Conservation (phyloP, 35 echinoderm and acorn worm species). For the Nesometra sesokonis region DNA sequence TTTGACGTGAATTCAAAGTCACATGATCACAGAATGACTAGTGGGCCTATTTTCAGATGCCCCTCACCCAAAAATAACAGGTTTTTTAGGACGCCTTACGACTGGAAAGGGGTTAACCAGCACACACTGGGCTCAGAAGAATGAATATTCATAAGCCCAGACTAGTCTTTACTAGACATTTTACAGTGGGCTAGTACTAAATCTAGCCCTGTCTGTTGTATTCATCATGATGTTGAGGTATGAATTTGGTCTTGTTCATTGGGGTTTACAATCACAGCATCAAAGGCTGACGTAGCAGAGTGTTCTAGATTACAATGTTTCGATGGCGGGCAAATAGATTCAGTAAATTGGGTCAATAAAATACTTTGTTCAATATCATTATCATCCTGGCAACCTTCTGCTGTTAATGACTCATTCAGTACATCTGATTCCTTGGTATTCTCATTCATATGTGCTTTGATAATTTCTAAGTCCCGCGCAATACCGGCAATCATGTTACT, state of each 20-base stretch:
- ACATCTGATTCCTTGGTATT: neutral
- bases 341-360: neutral
- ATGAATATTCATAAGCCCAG: constrained; percentile 1
- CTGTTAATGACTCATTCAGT: neutral
- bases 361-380: neutral
- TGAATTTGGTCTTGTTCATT: no score
- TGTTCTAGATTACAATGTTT: neutral
- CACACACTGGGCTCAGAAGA: constrained; percentile 8
- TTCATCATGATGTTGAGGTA: no score
- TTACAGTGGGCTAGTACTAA: no score
- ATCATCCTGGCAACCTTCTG: neutral
- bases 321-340: neutral
- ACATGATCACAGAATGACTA: no score
- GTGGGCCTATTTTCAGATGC: no score
- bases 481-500: neutral
- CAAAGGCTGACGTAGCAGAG: neutral
- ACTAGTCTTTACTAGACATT: no score
- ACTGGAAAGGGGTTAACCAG: no score
- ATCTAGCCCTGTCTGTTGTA: no score
- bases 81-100: no score
- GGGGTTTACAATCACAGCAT: neutral
- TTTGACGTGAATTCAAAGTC: no score
- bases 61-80: no score
- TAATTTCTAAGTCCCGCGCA: neutral
- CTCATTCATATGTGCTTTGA: constrained; percentile 15